A percentile compares a stretch with the other conserved stretches of the same genome.
Evolutionary conservation across 2,888 invertebrate genomes (phyloP).

Genomic region (Atherix ibis): DNA sequence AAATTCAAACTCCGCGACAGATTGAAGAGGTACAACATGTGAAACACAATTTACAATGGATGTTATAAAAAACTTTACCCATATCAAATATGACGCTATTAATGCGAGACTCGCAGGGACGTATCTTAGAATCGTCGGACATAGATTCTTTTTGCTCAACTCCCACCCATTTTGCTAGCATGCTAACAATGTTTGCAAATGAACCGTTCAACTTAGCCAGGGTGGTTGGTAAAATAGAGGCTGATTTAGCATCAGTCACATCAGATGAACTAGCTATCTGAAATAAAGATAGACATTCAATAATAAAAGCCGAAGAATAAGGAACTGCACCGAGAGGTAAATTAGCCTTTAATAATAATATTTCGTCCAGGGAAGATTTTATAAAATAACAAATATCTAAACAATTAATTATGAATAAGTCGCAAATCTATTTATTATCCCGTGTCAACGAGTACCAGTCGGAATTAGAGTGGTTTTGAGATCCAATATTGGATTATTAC

Average conservation of each 20-base stretch:
- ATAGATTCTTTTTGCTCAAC: slow-evolving; percentile 41
- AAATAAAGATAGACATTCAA: slow-evolving; percentile 28
- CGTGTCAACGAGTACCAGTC: slow-evolving; percentile 70
- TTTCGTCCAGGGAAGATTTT: slow-evolving; percentile 69
- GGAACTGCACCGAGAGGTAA: slow-evolving; percentile 33
- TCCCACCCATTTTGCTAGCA: slow-evolving; percentile 15
- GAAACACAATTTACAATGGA: too few relatives aligned
- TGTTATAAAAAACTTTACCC: slow-evolving; percentile 1
- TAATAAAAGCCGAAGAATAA: slow-evolving; percentile 40
- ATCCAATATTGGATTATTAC: too few relatives aligned
- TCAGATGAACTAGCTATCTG: slow-evolving; percentile 4
- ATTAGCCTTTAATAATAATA: slow-evolving; percentile 19
- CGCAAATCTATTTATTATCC: slow-evolving; percentile 78
- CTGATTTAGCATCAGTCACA: not conserved
- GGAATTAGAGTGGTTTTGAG: slow-evolving; percentile 45
- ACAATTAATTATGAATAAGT: slow-evolving; percentile 80
- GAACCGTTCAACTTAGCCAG: slow-evolving; percentile 42
- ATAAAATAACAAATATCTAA: slow-evolving; percentile 95
- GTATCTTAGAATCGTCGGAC: slow-evolving; percentile 8
- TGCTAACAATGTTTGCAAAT: slow-evolving; percentile 39
- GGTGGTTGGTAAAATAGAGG: slow-evolving; percentile 35
- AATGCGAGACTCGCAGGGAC: slow-evolving; percentile 1
- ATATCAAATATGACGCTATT: slow-evolving; percentile 44
- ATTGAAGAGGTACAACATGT: slow-evolving; percentile 5
- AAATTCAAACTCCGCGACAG: slow-evolving; percentile 11